A percentile compares a stretch with the other conserved stretches of the same genome.
Evolutionary conservation across 1,140 invertebrate genomes (phyloP).

Genomic region (Scaptomyza montana): DNA sequence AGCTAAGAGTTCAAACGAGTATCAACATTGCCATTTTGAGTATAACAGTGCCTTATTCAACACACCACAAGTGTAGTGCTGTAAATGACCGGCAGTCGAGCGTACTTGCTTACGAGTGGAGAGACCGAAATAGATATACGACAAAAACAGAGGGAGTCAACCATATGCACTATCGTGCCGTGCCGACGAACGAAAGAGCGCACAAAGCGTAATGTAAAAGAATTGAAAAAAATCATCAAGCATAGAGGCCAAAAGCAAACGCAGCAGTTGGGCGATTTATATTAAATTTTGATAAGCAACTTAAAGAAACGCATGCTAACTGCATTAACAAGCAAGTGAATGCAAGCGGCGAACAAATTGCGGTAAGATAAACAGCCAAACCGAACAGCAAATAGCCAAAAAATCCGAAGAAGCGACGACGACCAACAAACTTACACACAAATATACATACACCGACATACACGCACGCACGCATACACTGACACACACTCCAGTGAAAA

Average conservation of each 20-base stretch:
- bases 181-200: constrained; percentile 71
- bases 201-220: constrained; percentile 75
- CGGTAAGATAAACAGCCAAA: constrained; percentile 63
- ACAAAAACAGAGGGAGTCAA: constrained; percentile 26
- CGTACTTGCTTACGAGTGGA: constrained; percentile 4
- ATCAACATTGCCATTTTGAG: constrained; percentile 27
- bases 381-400: constrained; percentile 48
- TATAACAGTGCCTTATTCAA: constrained; percentile 18
- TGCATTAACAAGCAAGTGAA: constrained; percentile 42
- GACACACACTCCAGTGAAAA: constrained; percentile 64
- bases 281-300: constrained; percentile 57
- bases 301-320: constrained; percentile 46
- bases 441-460: constrained; percentile 19
- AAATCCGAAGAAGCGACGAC: constrained; percentile 68
- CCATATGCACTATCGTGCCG: constrained; percentile 47
- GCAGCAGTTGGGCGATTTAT: constrained; percentile 61
- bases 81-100: constrained; percentile 25
- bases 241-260: constrained; percentile 77
- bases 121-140: constrained; percentile 36
- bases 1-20: constrained; percentile 33
- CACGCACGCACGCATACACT: constrained; percentile 31
- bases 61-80: constrained; percentile 28
- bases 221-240: constrained; percentile 81
- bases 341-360: constrained; percentile 60
- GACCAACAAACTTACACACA: constrained; percentile 42